phyloP scores from a whole-genome alignment of 2,113 vertebrate species.

The Bujurquina vittata region DNA sequence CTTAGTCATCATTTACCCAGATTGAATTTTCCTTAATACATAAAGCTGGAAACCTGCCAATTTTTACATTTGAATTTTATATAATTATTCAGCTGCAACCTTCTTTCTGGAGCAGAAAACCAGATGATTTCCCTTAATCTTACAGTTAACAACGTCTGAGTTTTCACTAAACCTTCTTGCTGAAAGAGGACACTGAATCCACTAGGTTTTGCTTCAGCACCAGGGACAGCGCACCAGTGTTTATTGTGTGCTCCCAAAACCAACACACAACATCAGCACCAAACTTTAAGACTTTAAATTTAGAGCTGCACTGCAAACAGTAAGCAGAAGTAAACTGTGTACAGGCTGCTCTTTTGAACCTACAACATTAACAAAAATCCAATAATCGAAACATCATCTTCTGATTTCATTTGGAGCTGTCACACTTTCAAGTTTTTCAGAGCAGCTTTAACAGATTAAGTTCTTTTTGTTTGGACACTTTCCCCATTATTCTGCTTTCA shows the following conservation, averaged over 20 bases:
- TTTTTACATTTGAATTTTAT: neutral
- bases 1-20: too few species aligned
- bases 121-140: neutral
- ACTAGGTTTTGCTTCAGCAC: neutral
- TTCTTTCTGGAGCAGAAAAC: neutral
- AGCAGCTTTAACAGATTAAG: neutral
- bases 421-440: slow-evolving; percentile 1
- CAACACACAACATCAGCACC: too few species aligned
- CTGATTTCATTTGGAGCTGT: neutral
- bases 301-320: neutral
- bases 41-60: neutral
- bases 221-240: neutral
- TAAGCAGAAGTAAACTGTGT: neutral
- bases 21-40: too few species aligned
- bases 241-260: too few species aligned
- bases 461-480: slow-evolving; percentile 1
- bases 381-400: neutral
- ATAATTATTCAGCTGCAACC: neutral
- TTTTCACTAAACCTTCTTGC: neutral
- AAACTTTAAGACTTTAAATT: neutral
- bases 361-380: neutral
- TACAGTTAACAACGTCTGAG: fast-evolving
- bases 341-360: neutral
- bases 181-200: neutral
- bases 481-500: neutral